Evolutionary conservation across 2,113 vertebrate genomes (phyloP).

Genomic region (Delphinapterus leucas): DNA sequence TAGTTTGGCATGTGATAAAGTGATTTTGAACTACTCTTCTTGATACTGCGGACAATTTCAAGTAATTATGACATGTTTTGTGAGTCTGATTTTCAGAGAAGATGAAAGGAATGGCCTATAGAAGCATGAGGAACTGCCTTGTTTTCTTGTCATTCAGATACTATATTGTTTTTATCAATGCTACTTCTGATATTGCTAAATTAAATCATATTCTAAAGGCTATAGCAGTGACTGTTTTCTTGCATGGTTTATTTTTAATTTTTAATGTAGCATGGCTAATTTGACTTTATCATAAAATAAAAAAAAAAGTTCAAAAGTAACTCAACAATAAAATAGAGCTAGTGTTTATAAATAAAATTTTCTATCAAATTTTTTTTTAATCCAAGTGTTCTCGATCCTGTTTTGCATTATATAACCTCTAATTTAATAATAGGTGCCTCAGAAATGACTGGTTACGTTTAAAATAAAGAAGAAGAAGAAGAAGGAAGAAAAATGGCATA

Average conservation of each 20-base stretch:
- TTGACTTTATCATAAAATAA: constrained; percentile 39
- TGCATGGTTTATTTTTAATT: not conserved
- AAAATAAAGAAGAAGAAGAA: not conserved
- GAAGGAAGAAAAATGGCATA: constrained; percentile 11
- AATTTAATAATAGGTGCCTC: constrained; percentile 16
- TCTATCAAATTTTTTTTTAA: not conserved
- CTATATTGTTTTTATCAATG: constrained; percentile 26
- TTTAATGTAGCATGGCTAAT: constrained; percentile 39
- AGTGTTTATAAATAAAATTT: constrained; percentile 18
- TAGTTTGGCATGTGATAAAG: constrained; percentile 74
- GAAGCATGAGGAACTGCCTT: not conserved
- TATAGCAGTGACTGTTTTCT: not conserved
- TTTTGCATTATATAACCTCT: constrained; percentile 37
- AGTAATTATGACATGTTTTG: constrained; percentile 61
- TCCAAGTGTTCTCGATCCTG: not conserved
- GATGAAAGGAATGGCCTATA: not conserved
- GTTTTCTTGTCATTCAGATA: constrained; percentile 22
- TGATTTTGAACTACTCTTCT: constrained; percentile 65
- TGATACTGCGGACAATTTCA: constrained; percentile 12
- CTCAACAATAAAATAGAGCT: not conserved
- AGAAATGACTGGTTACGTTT: constrained; percentile 16
- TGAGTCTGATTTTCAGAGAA: constrained; percentile 48
- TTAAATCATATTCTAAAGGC: constrained; percentile 47
- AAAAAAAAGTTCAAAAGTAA: not conserved
- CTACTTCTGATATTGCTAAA: constrained; percentile 20